phyloP scores from a whole-genome alignment of 2,888 invertebrate species.

The Xylophagus ater region DNA sequence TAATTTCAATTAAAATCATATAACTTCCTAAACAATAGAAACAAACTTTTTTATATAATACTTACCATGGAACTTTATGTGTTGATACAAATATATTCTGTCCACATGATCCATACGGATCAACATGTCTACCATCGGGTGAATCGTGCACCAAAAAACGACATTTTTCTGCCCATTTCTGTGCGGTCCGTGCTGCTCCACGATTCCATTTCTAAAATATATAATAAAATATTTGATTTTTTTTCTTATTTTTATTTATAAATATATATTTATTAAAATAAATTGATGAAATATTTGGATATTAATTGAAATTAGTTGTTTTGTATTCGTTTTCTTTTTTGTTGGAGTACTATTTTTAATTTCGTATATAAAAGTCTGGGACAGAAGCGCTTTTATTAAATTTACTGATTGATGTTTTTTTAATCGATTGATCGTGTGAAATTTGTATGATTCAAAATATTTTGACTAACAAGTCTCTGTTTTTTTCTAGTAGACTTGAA shows the following conservation, averaged over 20 bases:
- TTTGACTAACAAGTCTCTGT: too few species aligned
- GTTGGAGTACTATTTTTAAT: not conserved
- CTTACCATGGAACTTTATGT: constrained; percentile 67
- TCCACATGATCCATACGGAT: constrained; percentile 60
- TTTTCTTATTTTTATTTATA: not conserved
- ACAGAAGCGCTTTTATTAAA: constrained; percentile 7
- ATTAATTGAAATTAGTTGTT: not conserved
- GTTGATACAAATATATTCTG: constrained; percentile 75
- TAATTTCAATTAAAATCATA: too few species aligned
- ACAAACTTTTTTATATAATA: too few species aligned
- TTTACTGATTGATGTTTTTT: constrained; percentile 11
- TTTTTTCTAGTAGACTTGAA: too few species aligned
- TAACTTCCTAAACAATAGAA: too few species aligned
- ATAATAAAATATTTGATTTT: constrained; percentile 3
- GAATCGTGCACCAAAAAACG: constrained; percentile 58
- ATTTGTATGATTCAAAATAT: too few species aligned
- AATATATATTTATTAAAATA: not conserved
- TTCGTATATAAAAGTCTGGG: not conserved
- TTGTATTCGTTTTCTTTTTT: not conserved
- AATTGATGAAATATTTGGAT: not conserved
- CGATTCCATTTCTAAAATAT: constrained; percentile 58
- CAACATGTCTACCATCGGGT: constrained; percentile 45
- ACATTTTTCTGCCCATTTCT: constrained; percentile 63
- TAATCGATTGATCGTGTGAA: constrained; percentile 12
- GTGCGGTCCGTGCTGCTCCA: constrained; percentile 58